Base-by-base conservation (phyloP, 2,797 vertebrate genomes). In the Gymnocypris eckloni region DNA sequence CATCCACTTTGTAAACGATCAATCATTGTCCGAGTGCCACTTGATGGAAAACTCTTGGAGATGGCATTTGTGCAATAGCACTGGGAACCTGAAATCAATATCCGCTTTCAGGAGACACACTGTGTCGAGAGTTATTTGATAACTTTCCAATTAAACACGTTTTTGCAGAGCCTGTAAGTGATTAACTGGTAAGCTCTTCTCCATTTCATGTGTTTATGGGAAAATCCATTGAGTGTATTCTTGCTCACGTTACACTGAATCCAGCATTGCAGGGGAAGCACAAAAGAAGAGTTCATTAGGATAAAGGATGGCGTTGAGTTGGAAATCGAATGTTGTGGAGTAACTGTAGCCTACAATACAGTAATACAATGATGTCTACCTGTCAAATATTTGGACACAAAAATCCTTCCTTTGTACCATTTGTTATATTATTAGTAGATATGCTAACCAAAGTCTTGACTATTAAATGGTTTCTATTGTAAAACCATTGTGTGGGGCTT, bases 101-200 rank as follows among this genome's bases (percentile, higher is more conserved):
- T 83, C 33, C 1, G 25, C 67, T 79, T 78, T 59, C 76, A 73
- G 75, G 56, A 67, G 78, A 50, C 61, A 85, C 64, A 81, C 77
- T 77, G 79, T 82, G 72, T 76, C 22, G 11, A 39, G 61, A 66
- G 43, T 80, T 88, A 80, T 84, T 84, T 86, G 81, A 87, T 87
- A 89, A 89, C 86, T 87, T 86, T 85, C 73, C 79, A 81, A 85
- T 89, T 84, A 89, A 87, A 89, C 84, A 83, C 69, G 67, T 83
- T 89, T 85, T 64, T 85, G 54, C 76, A n/a, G 67, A 85, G 75
- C 18, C 50, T 87, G 79, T 87, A 72, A 72, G 59, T 87, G 86
- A 79, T 69, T 89, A 87, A 78, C 83, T 85, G 76, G 54, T 59
- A 52, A 67, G 59, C 50, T 67, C 59, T 83, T 87, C 56, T 70